Base-by-base conservation (phyloP, 2,797 vertebrate species). In the Sebastes elongatus region DNA sequence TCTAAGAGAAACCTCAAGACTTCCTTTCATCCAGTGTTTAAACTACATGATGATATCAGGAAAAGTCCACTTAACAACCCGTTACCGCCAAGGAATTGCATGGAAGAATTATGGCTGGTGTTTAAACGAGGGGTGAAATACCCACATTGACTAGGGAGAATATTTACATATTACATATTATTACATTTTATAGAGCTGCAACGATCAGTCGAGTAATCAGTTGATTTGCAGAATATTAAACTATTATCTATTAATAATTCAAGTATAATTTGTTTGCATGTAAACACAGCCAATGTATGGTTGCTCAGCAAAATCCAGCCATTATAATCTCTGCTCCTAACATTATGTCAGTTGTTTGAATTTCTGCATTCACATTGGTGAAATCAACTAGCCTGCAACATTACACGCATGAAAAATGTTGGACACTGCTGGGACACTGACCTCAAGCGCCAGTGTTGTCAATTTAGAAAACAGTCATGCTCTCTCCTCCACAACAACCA, bases 11-110 rank as follows among this genome's bases (percentile, higher is more conserved):
- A 83, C 13, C 18, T 30, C 30, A 32, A 0, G 14, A 28, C 38
- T 33, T 67, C 72, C 52, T 10, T 83, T 71, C 32, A 68, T 69
- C 25, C 25, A 35, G 6, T 32, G 77, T 63, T 77, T 67, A 59
- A 66, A 65, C 59, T 66, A 13, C 59, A 53, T 10, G n/a, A 49
- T 6, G 11, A 68, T 67, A 22, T 53, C 55, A 22, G 22, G 67
- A 60, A 27, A 23, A 55, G 27, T 60, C 18, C 53, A 65, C 35
- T 65, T 65, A 25, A 27, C 10, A 63, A 27, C n/a, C 49, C 13
- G 4, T 52, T 67, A 18, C 28, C 59, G 61, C 10, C 16, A 32
- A 35, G 6, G 4, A 60, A 53, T 7, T 28, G 46, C 27, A 32
- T 23, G 6, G 20, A 55, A 4, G 25, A 52, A 23, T 27, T 16